Base-by-base conservation (phyloP, 2,797 vertebrate genomes). In the Halcyon badia region DNA sequence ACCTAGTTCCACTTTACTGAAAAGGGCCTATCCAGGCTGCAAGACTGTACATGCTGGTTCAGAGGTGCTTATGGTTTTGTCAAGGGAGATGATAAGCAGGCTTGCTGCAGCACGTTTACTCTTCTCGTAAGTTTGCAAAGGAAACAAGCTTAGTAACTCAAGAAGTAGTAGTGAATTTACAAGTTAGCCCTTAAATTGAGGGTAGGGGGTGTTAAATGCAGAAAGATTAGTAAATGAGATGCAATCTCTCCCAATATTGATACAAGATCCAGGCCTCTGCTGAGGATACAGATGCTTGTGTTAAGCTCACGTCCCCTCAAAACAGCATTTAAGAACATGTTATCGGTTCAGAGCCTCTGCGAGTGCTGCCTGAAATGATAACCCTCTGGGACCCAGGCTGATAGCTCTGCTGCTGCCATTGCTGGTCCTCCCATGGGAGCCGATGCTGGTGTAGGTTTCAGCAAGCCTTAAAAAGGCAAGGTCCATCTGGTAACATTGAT, bases 221-320 rank as follows among this genome's bases (percentile, higher is more conserved):
- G 68, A 66, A 86, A 80, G 24, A 5, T 95, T 37, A 76, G 77
- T 83, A 83, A 84, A 89, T 62, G 51, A 89, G 24, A n/a, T 42
- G 21, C 19, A 75, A 20, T 60, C 11, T 66, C 26, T 88, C 7
- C 52, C 42, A 18, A 28, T 42, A 44, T 2, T 70, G 78, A 56
- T 37, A 57, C 14, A 84, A 72, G 64, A 30, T 41, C n/a, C 46
- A 78, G 70, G 17, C 12, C 11, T 66, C 39, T 52, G 64, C 30
- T 72, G 51, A 66, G 28, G 60, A 89, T 52, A 39, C 11, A 60
- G 46, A 35, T 72, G 48, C 7, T 87, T 78, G 33, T 48, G 17
- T 65, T 64, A 65, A 81, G 14, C 26, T 82, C 17, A 2, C 4
- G 5, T 65, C 46, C 56, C n/a, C 31, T 69, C 69, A 25, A 37